Percentiles rank a stretch among this genome's conserved stretches.
phyloP scores from a whole-genome alignment of 2,797 vertebrate genomes.

The Pangasius krempfi region DNA sequence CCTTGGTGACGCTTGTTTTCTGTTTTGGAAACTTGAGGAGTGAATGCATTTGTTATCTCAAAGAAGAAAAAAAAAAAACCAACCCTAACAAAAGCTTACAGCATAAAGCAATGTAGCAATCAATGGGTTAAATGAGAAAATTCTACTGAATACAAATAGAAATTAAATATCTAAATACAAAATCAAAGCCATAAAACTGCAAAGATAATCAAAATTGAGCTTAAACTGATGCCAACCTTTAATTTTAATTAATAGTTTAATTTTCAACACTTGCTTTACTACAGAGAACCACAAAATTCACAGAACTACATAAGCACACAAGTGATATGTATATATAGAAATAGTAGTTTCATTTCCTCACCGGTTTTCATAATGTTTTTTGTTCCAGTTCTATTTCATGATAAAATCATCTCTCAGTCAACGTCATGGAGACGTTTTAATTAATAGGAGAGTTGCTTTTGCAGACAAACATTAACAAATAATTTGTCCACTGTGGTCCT shows the following conservation, averaged over 20 bases:
- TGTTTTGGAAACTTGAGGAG: conserved; percentile 39
- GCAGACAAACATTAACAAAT: not conserved
- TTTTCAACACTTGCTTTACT: not conserved
- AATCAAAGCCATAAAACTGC: too few species aligned
- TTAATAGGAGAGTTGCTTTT: not conserved
- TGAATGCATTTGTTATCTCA: conserved; percentile 8
- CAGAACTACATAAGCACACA: not conserved
- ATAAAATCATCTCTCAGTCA: not conserved
- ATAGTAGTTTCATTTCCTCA: not conserved
- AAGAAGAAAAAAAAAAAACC: not conserved
- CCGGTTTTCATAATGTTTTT: not conserved
- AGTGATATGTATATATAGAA: not conserved
- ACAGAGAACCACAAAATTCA: not conserved
- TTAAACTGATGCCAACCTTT: not conserved
- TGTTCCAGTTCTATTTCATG: not conserved
- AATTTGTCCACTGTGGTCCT: not conserved
- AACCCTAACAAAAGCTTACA: not conserved
- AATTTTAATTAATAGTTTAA: not conserved
- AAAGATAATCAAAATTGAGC: not conserved
- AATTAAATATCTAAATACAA: not conserved
- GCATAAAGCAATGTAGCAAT: not conserved
- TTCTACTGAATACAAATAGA: not conserved
- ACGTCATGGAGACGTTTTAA: not conserved
- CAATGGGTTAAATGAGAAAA: not conserved
- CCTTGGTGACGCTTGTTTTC: conserved; percentile 44